Evolutionary conservation across 2,888 invertebrate genomes (phyloP).

Genomic region (Galeruca laticollis): DNA sequence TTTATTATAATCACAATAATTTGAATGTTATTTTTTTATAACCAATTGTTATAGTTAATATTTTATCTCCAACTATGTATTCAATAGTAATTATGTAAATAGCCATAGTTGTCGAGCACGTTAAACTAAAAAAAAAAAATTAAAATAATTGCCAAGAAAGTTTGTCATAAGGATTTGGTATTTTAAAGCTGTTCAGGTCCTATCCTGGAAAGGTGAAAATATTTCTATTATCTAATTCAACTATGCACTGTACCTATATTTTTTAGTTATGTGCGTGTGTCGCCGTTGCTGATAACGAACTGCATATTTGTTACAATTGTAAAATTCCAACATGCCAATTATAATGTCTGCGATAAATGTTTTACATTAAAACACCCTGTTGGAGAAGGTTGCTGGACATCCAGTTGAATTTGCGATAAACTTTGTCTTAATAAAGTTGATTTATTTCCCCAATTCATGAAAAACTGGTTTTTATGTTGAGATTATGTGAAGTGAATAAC

Average conservation of each 20-base stretch:
- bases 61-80: no score
- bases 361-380: conserved; percentile 29
- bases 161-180: no score
- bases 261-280: conserved; percentile 51
- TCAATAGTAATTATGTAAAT: no score
- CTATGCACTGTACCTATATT: conserved; percentile 42
- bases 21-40: no score
- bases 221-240: conserved; percentile 42
- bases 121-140: no score
- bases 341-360: conserved; percentile 39
- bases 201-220: background rate
- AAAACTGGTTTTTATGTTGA: background rate
- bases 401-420: conserved; percentile 2
- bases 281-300: conserved; percentile 41
- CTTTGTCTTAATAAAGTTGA: conserved; percentile 13
- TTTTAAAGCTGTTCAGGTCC: background rate
- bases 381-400: conserved; percentile 9
- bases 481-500: no score
- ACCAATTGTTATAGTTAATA: no score
- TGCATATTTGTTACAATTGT: conserved; percentile 44
- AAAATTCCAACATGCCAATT: conserved; percentile 40
- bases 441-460: conserved; percentile 5
- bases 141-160: no score
- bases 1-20: no score
- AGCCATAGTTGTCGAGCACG: no score